Conservation (phyloP, 2,797 vertebrate species). For the Acipenser ruthenus region DNA sequence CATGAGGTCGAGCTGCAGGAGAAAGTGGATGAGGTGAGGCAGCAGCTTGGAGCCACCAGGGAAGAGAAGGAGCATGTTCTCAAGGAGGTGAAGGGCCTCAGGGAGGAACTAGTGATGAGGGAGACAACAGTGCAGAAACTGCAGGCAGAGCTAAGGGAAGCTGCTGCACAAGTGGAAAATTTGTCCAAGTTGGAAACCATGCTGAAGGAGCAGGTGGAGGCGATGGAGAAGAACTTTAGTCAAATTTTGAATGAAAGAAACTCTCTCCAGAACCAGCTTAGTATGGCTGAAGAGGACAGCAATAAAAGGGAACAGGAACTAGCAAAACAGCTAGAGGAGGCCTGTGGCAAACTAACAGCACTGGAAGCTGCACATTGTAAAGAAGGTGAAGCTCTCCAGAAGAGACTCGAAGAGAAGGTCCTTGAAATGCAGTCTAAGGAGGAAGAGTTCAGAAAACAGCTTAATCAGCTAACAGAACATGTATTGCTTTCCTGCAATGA, state of each 20-base stretch:
- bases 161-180: conserved; percentile 52
- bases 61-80: conserved; percentile 59
- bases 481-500: conserved; percentile 58
- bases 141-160: conserved; percentile 68
- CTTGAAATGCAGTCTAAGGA: conserved; percentile 56
- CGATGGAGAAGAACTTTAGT: conserved; percentile 64
- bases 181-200: conserved; percentile 61
- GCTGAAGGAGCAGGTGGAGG: conserved; percentile 67
- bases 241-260: conserved; percentile 66
- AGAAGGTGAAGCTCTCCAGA: conserved; percentile 60
- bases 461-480: conserved; percentile 47
- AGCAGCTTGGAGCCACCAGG: conserved; percentile 45
- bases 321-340: conserved; percentile 48
- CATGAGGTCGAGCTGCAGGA: conserved; percentile 64
- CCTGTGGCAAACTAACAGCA: conserved; percentile 55
- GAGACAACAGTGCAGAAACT: conserved; percentile 66
- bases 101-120: conserved; percentile 62
- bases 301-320: conserved; percentile 54
- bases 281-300: conserved; percentile 51
- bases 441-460: conserved; percentile 51
- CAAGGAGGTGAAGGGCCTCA: conserved; percentile 56
- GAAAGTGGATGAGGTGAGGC: conserved; percentile 67
- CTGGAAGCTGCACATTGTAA: conserved; percentile 52
- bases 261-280: conserved; percentile 62
- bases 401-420: conserved; percentile 55